Percentiles rank a stretch among this genome's conserved stretches.
Evolutionary conservation across 1,140 invertebrate genomes (phyloP).

Genomic region (Pseudomyrmex cubaensis): DNA sequence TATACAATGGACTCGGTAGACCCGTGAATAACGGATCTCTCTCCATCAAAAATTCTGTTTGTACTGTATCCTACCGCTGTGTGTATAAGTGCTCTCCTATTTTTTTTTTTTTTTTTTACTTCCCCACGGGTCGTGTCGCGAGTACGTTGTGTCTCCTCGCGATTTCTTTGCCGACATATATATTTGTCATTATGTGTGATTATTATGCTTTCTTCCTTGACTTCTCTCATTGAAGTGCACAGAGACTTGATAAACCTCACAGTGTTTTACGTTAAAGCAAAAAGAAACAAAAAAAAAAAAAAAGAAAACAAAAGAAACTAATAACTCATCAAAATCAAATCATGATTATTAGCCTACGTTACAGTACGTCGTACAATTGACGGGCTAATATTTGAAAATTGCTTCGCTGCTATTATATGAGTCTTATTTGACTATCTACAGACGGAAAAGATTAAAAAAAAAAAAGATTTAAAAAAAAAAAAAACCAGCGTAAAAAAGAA

Average conservation of each 20-base stretch:
- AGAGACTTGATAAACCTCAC: neutral
- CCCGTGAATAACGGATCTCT: slow-evolving; percentile 78
- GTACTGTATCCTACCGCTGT: slow-evolving; percentile 61
- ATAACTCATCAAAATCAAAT: neutral
- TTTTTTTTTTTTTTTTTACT: slow-evolving; percentile 25
- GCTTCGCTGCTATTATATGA: neutral
- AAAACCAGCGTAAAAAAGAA: slow-evolving; percentile 7
- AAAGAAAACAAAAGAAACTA: neutral
- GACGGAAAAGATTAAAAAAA: neutral
- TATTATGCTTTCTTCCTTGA: neutral
- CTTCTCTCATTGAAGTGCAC: no score
- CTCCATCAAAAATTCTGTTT: slow-evolving; percentile 82
- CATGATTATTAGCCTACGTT: neutral
- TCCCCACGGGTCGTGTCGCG: neutral
- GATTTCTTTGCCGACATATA: slow-evolving; percentile 8
- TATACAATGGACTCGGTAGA: slow-evolving; percentile 76
- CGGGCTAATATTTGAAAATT: slow-evolving; percentile 14
- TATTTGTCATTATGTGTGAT: neutral
- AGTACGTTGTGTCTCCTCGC: neutral
- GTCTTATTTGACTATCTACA: neutral
- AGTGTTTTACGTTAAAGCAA: neutral
- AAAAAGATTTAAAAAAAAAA: neutral
- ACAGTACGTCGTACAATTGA: neutral
- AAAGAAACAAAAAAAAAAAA: neutral
- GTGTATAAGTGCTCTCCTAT: slow-evolving; percentile 21